These are phyloP conservation scores for Cantharis rustica DNA, from an alignment of 2,888 invertebrate genomes.

Conservation along the genomic window DNA sequence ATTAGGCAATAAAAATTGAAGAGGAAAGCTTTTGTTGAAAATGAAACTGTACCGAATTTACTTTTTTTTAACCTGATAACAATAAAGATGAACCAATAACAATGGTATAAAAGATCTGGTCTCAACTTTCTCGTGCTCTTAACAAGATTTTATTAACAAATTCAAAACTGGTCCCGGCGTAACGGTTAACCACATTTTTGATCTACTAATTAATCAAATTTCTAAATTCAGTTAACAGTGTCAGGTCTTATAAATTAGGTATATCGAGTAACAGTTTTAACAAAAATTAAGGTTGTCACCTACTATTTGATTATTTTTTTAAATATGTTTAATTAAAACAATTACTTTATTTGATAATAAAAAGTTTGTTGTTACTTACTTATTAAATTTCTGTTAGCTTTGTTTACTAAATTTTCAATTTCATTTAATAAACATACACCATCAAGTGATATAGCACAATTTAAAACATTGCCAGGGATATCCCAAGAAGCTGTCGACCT, in stretches of 20 bases:
- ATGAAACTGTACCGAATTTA: not conserved
- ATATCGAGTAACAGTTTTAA: not conserved
- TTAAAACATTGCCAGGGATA: slow-evolving; percentile 1
- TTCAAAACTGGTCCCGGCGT: not conserved
- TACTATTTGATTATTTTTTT: no score
- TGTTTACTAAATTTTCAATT: slow-evolving; percentile 28
- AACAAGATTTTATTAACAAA: not conserved
- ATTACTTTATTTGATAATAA: no score
- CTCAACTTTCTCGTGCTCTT: not conserved
- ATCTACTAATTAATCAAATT: not conserved
- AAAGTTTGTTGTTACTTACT: slow-evolving; percentile 11
- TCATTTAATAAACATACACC: slow-evolving; percentile 33
- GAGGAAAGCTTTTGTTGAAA: not conserved
- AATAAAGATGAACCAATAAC: not conserved
- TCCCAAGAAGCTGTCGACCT: not conserved
- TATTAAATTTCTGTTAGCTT: slow-evolving; percentile 9
- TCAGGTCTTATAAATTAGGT: not conserved
- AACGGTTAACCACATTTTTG: not conserved
- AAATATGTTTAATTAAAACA: no score
- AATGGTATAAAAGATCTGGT: not conserved
- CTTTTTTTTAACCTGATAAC: not conserved
- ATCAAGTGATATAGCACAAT: slow-evolving; percentile 27
- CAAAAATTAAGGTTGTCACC: not conserved
- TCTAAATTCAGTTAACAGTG: not conserved
- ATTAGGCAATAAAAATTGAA: not conserved